Evolutionary conservation across 2,797 vertebrate genomes (phyloP), one percentile per base, ranked within the genome.

Genomic region (Clarias fuscus): DNA sequence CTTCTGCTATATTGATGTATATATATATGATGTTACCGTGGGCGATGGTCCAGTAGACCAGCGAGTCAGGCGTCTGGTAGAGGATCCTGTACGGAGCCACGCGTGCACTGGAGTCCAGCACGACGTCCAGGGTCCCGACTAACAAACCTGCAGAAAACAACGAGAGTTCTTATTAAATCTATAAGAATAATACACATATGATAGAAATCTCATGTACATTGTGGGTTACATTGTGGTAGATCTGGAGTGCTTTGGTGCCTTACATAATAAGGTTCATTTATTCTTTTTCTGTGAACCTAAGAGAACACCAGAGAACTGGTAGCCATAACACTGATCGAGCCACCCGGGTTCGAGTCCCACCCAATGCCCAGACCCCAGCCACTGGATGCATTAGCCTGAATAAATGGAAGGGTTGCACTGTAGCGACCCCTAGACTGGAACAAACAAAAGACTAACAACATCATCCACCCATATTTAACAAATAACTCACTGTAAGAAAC

Each of bases 81-180:
- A 99, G 96, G 91, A 99, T 99, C 90, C 98, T 95, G 90, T 98
- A 99, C 0, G 98, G 98, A 65, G 97, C 97, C 71, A 98, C 96
- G 14, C 98, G 97, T 86, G 98, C 98, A 43, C 97, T 99, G 68
- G 98, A 99, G 94, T 99, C 98, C 94, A 99, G 85, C 76, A 99
- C 97, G 0, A 99, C 98, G 83, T 99, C 98, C 72, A 99, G 95
- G 79, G 98, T 99, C 64, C 98, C 98, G 83, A 99, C 98, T 84
- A 99, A 95, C 90, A 99, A 94, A 91, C 98, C 98, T 99, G 91
- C 37, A 84, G 27, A 76, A 85, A 14, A 79, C 53, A 85, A 20
- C 70, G 70, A 59, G 7, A 20, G 76, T 71, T 48, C 67, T 33
- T 61, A 2, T 1, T 20, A 20, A 2, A 20, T 62, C 30, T 5